Evolutionary conservation across 2,888 invertebrate genomes (phyloP), one percentile per base, ranked within the genome.

Genomic region (Drosophila glabriapex): DNA sequence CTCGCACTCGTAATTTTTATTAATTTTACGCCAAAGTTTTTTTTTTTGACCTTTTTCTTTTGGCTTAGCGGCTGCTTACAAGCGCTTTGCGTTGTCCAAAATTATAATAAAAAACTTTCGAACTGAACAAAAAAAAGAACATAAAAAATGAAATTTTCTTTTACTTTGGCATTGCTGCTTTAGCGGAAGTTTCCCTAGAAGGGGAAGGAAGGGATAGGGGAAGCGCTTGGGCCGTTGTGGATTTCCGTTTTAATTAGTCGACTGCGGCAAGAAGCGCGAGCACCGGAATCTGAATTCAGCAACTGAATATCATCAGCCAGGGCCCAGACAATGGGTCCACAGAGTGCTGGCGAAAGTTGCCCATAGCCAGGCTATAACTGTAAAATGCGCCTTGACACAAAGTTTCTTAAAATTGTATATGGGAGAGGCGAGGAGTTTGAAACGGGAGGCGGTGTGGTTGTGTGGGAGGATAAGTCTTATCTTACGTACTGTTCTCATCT

Each of bases 181-280:
- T 78, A 84, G 63, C 85, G 85, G 85, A 89, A 79, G 85, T 77
- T 66, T 60, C 50, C 50, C 58, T 31, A 39, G 50, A 50, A 25
- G 31, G 5, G 10, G 2, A 16, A 46, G 22, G 3, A 28, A 28
- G 29, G 14, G 43, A 22, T 53, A 39, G 59, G 73, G 29, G 39
- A 19, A 55, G 58, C 60, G 43, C 22, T 31, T 58, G 50, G 78
- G 72, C 78, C 90, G 80, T 80, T 89, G 85, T 90, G 87, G 89
- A 88, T 90, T 82, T 88, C 87, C 87, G 87, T 88, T 88, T 88
- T 88, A 88, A 88, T 88, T 88, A 88, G 87, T 88, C 84, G 87
- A 58, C 83, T 83, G 81, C 73, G 73, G 83, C 73, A 39, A 50
- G 19, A 19, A 55, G 53, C 50, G 61, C 66, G 63, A 49, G 68